Conservation (phyloP, 2,797 vertebrate genomes). For the Enteromius unitaeniatus region DNA sequence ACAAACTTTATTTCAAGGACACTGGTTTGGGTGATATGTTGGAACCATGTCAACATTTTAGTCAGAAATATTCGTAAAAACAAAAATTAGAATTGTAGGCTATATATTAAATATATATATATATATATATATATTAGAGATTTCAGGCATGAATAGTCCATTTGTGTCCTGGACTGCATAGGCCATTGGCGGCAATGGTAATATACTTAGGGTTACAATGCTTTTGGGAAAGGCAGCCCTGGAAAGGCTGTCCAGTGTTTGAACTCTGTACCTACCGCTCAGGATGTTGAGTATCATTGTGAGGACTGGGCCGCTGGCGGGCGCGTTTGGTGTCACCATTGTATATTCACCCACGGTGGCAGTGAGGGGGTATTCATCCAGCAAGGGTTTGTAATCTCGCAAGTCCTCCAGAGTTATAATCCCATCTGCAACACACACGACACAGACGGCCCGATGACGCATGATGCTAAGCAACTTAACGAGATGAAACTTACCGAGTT, state of each 20-base stretch:
- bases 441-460: neutral
- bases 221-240: neutral
- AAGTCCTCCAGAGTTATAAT: conserved; percentile 91
- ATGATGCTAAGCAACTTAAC: neutral
- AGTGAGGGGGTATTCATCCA: conserved; percentile 81
- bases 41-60: neutral
- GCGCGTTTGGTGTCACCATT: conserved; percentile 84
- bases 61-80: no score
- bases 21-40: neutral
- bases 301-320: conserved; percentile 90
- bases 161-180: no score
- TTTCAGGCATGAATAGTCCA: neutral
- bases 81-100: no score
- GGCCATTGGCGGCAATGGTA: neutral
- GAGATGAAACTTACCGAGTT: conserved; percentile 10
- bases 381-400: conserved; percentile 76
- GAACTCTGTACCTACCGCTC: conserved; percentile 79
- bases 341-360: conserved; percentile 81
- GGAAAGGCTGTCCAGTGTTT: neutral
- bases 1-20: neutral
- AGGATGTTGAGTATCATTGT: conserved; percentile 92
- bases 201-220: neutral
- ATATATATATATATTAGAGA: no score
- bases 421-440: conserved; percentile 78
- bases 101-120: no score